Conservation (phyloP, 1,140 invertebrate species). For the Batillaria attramentaria region DNA sequence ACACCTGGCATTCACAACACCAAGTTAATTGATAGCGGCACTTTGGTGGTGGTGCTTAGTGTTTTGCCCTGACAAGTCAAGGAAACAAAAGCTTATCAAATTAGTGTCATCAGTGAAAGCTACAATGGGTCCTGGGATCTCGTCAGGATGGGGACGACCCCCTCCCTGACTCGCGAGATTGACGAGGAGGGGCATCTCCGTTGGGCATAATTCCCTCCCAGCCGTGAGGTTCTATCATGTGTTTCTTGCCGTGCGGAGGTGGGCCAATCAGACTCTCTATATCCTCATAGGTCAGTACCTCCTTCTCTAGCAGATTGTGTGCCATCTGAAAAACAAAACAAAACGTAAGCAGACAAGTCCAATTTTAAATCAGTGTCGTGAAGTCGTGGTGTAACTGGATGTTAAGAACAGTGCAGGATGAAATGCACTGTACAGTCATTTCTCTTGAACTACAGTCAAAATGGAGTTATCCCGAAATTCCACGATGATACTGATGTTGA, state of each 20-base stretch:
- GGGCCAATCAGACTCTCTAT: slow-evolving; percentile 91
- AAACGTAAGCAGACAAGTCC: slow-evolving; percentile 27
- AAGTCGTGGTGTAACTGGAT: neutral
- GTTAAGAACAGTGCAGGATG: too few species aligned
- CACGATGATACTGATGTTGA: too few species aligned
- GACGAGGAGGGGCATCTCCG: slow-evolving; percentile 10
- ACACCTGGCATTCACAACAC: neutral
- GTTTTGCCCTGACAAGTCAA: neutral
- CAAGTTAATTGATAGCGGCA: neutral
- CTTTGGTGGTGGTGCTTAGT: neutral
- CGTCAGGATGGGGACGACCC: neutral
- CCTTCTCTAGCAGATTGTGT: slow-evolving; percentile 86
- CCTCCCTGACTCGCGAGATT: neutral
- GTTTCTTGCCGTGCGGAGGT: slow-evolving; percentile 86
- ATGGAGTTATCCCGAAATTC: too few species aligned
- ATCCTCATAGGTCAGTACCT: slow-evolving; percentile 93
- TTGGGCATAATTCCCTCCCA: slow-evolving; percentile 51
- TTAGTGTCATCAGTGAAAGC: neutral
- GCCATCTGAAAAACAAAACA: slow-evolving; percentile 81
- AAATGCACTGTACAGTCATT: neutral
- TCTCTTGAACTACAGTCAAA: too few species aligned
- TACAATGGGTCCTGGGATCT: neutral
- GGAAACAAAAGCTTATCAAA: neutral
- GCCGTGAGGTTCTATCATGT: slow-evolving; percentile 45
- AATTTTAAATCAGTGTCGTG: slow-evolving; percentile 7